Conservation (phyloP, 64 coral and sea anemone genomes). For the Astreopora myriophthalma region DNA sequence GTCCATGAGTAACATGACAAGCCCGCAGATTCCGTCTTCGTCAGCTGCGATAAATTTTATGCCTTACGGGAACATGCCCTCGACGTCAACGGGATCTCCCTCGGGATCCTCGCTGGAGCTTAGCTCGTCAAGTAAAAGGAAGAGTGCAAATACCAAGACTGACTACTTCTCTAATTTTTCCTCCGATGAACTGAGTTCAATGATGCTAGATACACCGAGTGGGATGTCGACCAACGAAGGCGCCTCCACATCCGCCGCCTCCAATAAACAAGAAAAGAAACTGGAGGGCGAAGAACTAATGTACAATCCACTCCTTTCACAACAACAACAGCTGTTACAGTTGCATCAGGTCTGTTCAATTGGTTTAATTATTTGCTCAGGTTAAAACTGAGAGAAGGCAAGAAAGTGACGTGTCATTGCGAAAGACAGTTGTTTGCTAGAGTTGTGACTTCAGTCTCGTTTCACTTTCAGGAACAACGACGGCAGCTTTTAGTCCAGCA, state of each 20-base stretch:
- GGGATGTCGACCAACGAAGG: not conserved
- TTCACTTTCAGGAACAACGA: constrained; percentile 28
- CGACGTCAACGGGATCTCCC: not conserved
- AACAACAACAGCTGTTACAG: constrained; percentile 60
- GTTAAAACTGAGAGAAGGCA: too few relatives aligned
- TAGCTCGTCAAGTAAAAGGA: not conserved
- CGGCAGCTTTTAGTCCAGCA: constrained; percentile 58
- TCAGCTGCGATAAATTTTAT: not conserved
- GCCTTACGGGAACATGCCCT: constrained; percentile 4
- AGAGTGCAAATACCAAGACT: not conserved
- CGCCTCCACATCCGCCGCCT: not conserved
- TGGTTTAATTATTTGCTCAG: not conserved
- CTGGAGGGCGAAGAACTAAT: constrained; percentile 52
- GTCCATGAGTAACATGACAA: not conserved
- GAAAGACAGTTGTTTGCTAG: not conserved
- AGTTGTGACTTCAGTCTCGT: not conserved
- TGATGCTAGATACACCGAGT: constrained; percentile 28
- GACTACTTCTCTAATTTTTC: constrained; percentile 78
- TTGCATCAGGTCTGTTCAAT: constrained; percentile 52
- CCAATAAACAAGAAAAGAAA: constrained; percentile 37
- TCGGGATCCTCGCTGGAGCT: not conserved
- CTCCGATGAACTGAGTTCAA: constrained; percentile 57
- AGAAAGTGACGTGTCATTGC: too few relatives aligned
- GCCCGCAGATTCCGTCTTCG: not conserved
- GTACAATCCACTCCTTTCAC: constrained; percentile 59